Evolutionary conservation across 2,113 vertebrate genomes (phyloP).

Genomic region (Podarcis muralis): DNA sequence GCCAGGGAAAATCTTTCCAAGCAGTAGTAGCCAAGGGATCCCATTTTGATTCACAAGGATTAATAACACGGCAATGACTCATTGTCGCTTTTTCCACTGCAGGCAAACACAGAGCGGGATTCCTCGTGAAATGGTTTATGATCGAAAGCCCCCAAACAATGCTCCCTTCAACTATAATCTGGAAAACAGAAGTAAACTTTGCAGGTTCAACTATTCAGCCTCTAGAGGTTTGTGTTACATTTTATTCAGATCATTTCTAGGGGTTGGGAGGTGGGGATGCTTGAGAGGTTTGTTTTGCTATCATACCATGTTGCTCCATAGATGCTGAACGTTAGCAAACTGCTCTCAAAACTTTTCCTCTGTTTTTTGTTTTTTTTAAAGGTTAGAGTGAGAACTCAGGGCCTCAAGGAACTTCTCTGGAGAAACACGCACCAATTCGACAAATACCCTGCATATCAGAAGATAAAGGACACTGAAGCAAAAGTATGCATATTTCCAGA

Average conservation of each 20-base stretch:
- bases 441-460: not conserved
- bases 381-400: accelerated
- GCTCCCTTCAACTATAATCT: not conserved
- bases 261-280: not conserved
- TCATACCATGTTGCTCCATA: not conserved
- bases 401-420: not conserved
- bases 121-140: not conserved
- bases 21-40: not conserved
- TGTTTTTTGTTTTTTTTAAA: not conserved
- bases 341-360: not conserved
- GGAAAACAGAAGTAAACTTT: accelerated
- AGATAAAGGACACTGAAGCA: not conserved
- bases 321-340: not conserved
- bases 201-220: accelerated
- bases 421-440: not conserved
- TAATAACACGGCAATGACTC: not conserved
- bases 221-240: not conserved
- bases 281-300: not conserved
- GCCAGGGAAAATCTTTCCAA: not conserved
- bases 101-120: not conserved
- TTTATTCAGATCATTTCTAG: not conserved
- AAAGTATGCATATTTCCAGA: not conserved
- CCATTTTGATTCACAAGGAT: conserved; percentile 2
- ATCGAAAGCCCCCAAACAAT: too few species aligned
- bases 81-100: conserved; percentile 20